A percentile compares a stretch with the other conserved stretches of the same genome.
These are phyloP conservation scores for Ectemnius lituratus DNA, from an alignment of 2,888 invertebrate species.

Conservation along the genomic window DNA sequence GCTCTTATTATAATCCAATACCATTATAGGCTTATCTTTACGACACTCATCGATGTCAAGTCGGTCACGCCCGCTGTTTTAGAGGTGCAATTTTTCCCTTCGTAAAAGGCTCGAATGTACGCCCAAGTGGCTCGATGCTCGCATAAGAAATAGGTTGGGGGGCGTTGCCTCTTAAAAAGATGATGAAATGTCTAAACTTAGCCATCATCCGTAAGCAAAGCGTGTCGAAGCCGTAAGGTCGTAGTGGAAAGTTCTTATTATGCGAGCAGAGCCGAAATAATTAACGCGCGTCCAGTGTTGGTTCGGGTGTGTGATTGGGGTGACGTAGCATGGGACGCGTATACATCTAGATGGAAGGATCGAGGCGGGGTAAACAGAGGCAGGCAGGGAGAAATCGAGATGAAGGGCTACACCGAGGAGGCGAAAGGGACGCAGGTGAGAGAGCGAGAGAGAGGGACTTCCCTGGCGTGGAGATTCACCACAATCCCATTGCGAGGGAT, in stretches of 20 bases:
- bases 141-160: no score
- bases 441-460: conserved; percentile 6
- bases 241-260: no score
- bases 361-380: conserved; percentile 9
- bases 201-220: no score
- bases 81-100: no score
- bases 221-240: no score
- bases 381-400: conserved; percentile 1
- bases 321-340: no score
- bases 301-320: not conserved
- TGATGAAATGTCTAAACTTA: no score
- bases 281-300: conserved; percentile 27
- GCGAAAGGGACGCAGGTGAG: conserved; percentile 10
- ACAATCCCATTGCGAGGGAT: conserved; percentile 60
- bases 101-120: no score
- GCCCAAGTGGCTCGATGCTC: no score
- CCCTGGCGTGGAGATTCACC: conserved; percentile 52
- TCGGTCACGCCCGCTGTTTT: not conserved
- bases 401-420: conserved; percentile 3
- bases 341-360: conserved; percentile 26
- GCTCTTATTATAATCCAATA: conserved; percentile 7
- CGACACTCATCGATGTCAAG: not conserved
- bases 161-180: no score
- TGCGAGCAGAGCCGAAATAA: conserved; percentile 10
- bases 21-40: conserved; percentile 5